Base-by-base conservation (phyloP, 2,888 invertebrate genomes). In the Coremacera marginata region DNA sequence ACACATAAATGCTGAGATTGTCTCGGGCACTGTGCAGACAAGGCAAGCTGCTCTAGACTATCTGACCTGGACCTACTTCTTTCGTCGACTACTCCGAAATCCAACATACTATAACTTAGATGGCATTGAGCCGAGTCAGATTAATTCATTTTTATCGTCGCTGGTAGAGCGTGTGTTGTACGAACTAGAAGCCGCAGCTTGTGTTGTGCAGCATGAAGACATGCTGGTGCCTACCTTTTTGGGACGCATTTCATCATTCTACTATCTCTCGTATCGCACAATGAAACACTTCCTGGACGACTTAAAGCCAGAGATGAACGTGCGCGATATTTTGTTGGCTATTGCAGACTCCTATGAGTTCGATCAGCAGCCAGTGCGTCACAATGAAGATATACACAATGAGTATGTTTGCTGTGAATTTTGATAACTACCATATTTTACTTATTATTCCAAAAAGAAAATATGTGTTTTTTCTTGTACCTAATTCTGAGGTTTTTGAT, bases 11-110 rank as follows among this genome's bases (percentile, higher is more conserved):
- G 99, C 99, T 0, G 99, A 99, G 90, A 93, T 96, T 80, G 97
- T 98, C 0, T 96, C 98, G 31, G 98, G 98, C 75, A 98, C 98
- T 0, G 95, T 99, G n/a, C 93, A 93, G 81, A 94, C 94, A 0
- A 97, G 96, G 87, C 96, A 97, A 87, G 96, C 97, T 83, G 95
- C 98, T 70, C 91, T 99, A 77, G 98, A 99, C 89, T 99, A 99
- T 90, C 91, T 99, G 81, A 98, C 99, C 0, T 99, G 98, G 95
- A 99, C 99, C 0, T 99, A 98, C 87, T 98, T 99, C 91, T 99
- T 98, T 91, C 91, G 98, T 72, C 92, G 98, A 22, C 90, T 99
- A 5, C 89, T 98, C 74, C 95, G 95, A 86, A 99, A 99, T 92
- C 99, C 99, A 0, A 92, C 94, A 0, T 98, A 96, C 88, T 98